A percentile compares a stretch with the other conserved stretches of the same genome.
Conservation (phyloP, 2,113 vertebrate genomes). For the Sinosuthora webbiana region DNA sequence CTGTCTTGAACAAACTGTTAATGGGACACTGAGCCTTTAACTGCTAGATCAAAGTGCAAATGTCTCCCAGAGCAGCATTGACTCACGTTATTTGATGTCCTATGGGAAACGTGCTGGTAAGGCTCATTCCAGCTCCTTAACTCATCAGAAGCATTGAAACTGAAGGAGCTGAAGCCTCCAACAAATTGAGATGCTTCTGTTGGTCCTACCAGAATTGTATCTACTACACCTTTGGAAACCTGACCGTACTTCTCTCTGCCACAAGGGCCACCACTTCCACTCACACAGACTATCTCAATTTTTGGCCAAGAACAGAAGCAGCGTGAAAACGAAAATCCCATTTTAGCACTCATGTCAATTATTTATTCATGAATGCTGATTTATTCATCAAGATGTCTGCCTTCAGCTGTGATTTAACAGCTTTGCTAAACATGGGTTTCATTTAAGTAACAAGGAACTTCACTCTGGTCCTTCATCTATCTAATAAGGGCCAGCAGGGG, state of each 20-base stretch:
- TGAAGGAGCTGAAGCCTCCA: background rate
- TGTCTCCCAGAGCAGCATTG: background rate
- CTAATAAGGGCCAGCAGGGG: conserved; percentile 50
- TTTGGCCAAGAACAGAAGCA: background rate
- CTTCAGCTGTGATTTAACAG: conserved; percentile 42
- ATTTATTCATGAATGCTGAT: conserved; percentile 45
- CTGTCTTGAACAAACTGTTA: background rate
- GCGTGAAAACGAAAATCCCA: background rate
- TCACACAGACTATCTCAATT: background rate
- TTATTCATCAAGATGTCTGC: conserved; percentile 43
- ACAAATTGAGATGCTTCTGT: background rate
- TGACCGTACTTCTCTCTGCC: background rate
- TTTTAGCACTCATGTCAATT: conserved; percentile 37
- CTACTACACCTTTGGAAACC: background rate
- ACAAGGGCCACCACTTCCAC: background rate
- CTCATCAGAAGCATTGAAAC: background rate
- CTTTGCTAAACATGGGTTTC: conserved; percentile 46
- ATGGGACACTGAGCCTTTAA: conserved; percentile 1
- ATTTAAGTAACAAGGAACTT: conserved; percentile 56
- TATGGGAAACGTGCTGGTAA: background rate
- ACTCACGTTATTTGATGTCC: background rate
- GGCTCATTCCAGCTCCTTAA: conserved; percentile 7
- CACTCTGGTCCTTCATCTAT: conserved; percentile 29
- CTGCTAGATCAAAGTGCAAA: conserved; percentile 44
- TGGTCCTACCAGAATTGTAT: background rate